These are phyloP conservation scores for Anabas testudineus DNA, from an alignment of 2,797 vertebrate species.

Conservation along the genomic window DNA sequence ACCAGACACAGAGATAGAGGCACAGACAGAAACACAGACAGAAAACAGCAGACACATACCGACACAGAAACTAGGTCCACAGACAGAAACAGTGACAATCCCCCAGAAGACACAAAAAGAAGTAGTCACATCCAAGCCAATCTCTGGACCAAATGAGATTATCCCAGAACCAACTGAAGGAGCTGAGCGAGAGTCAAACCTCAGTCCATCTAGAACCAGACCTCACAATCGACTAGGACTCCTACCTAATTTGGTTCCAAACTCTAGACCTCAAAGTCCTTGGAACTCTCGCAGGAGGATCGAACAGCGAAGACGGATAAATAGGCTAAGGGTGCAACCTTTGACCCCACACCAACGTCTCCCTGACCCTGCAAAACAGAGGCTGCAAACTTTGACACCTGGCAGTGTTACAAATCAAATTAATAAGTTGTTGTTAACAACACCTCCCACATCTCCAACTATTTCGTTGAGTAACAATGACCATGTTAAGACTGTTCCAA, in stretches of 20 bases:
- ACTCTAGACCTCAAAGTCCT: constrained; percentile 61
- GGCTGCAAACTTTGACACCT: constrained; percentile 40
- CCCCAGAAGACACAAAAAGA: constrained; percentile 33
- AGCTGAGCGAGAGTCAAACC: constrained; percentile 22
- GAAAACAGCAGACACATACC: constrained; percentile 25
- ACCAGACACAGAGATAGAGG: constrained; percentile 38
- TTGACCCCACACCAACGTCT: constrained; percentile 50
- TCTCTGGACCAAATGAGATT: constrained; percentile 59
- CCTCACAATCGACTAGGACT: constrained; percentile 43
- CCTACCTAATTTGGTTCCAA: constrained; percentile 61
- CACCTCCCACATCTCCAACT: constrained; percentile 44
- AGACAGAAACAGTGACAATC: constrained; percentile 37
- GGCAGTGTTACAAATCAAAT: constrained; percentile 33
- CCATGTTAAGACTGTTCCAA: constrained; percentile 31
- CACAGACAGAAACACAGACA: constrained; percentile 34
- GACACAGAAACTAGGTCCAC: constrained; percentile 28
- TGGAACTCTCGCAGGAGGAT: constrained; percentile 72
- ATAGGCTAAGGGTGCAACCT: constrained; percentile 61
- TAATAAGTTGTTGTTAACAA: constrained; percentile 7
- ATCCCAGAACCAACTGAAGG: constrained; percentile 34
- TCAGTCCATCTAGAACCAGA: constrained; percentile 28
- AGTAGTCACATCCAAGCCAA: constrained; percentile 38
- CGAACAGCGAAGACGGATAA: constrained; percentile 71
- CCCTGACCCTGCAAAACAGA: constrained; percentile 39
- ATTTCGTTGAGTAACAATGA: constrained; percentile 17